Evolutionary conservation across 1,140 invertebrate genomes (phyloP).

Genomic region (Rhagoletis zephyria): DNA sequence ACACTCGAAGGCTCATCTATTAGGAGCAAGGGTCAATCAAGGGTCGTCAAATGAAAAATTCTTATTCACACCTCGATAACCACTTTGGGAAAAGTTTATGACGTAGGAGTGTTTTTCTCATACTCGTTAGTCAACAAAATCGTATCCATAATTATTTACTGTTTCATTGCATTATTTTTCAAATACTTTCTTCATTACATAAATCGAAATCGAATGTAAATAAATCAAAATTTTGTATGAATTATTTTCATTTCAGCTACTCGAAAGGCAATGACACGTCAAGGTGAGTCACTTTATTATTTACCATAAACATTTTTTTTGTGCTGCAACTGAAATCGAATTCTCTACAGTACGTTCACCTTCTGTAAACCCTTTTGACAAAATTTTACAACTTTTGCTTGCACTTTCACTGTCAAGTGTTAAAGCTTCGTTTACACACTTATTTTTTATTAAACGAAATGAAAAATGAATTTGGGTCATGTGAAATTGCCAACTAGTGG

Average conservation of each 20-base stretch:
- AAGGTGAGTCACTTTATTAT: slow-evolving; percentile 40
- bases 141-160: too few species aligned
- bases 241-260: neutral
- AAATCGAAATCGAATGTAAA: neutral
- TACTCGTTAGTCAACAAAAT: too few species aligned
- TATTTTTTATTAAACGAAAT: slow-evolving; percentile 17
- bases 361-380: neutral
- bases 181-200: neutral
- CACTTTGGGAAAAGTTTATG: too few species aligned
- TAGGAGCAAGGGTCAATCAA: too few species aligned
- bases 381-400: neutral
- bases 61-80: too few species aligned
- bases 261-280: neutral
- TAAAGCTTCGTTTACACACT: neutral
- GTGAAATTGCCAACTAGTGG: slow-evolving; percentile 23
- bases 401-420: neutral
- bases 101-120: too few species aligned
- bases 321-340: neutral
- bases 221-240: neutral
- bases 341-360: neutral
- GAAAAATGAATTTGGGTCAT: slow-evolving; percentile 44
- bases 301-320: neutral
- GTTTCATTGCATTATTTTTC: too few species aligned
- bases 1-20: too few species aligned
- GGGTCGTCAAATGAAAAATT: too few species aligned